Conservation (phyloP, 2,797 vertebrate species). For the Netta rufina region DNA sequence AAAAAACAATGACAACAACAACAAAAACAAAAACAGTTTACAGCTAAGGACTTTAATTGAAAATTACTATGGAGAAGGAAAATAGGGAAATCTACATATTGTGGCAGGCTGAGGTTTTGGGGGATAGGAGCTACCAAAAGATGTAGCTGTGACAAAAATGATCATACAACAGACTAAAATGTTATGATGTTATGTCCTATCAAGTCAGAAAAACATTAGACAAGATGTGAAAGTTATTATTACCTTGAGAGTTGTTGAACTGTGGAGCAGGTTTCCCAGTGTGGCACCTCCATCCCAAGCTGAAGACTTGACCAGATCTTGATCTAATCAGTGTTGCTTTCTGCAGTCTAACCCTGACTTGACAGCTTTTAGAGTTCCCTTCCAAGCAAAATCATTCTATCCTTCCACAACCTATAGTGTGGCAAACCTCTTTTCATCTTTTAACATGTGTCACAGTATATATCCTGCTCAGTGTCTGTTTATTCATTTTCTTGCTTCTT, state of each 20-base stretch:
- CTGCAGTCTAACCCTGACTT: rapidly evolving
- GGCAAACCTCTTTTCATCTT: neutral
- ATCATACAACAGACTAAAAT: neutral
- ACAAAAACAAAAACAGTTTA: neutral
- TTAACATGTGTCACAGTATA: rapidly evolving
- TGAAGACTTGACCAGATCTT: neutral
- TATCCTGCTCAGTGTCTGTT: neutral
- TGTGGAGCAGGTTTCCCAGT: neutral
- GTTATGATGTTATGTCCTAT: neutral
- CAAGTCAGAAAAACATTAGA: neutral
- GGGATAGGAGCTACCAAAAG: neutral
- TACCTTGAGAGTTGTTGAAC: neutral
- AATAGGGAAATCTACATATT: neutral
- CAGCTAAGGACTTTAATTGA: neutral
- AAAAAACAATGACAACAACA: no score
- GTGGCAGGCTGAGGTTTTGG: neutral
- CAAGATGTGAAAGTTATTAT: neutral
- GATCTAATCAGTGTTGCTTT: neutral
- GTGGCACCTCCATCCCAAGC: rapidly evolving
- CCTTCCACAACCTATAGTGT: neutral
- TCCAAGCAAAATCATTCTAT: neutral
- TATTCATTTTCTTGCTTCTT: neutral
- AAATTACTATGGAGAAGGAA: neutral
- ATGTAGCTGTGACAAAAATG: neutral
- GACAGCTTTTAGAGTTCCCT: neutral